Evolutionary conservation across 2,113 vertebrate species (phyloP).

Genomic region (Actenoides lindsayi): DNA sequence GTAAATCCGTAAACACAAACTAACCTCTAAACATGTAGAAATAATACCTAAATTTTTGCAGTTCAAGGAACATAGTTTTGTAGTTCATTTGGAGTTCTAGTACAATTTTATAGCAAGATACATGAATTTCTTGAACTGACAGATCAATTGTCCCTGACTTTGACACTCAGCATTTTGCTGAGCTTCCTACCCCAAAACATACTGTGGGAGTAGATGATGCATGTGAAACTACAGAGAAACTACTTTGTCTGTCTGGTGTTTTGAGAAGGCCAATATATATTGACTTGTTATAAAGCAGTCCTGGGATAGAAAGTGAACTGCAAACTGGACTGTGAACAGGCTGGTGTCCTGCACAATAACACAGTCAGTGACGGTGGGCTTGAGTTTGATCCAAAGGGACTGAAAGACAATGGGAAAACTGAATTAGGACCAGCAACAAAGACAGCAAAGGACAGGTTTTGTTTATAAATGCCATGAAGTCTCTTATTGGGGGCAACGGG

Average conservation of each 20-base stretch:
- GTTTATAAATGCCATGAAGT: background rate
- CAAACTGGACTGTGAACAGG: background rate
- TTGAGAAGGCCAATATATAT: background rate
- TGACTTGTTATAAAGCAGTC: background rate
- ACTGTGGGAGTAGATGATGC: background rate
- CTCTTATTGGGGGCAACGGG: background rate
- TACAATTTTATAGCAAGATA: background rate
- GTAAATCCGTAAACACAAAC: accelerated
- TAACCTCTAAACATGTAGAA: background rate
- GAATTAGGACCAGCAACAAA: background rate
- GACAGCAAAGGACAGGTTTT: background rate
- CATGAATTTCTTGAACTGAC: background rate
- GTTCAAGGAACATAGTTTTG: background rate
- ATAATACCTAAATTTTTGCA: background rate
- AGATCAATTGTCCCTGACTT: background rate
- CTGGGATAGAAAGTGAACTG: background rate
- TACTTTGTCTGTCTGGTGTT: background rate
- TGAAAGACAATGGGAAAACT: background rate
- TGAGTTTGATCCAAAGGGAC: background rate
- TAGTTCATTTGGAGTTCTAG: background rate
- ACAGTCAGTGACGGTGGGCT: background rate
- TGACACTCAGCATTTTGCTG: background rate
- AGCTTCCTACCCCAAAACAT: background rate
- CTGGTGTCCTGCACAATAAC: background rate
- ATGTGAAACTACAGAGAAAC: background rate